Base-by-base conservation (phyloP, 64 coral and sea anemone genomes). In the Pocillopora damicornis region DNA sequence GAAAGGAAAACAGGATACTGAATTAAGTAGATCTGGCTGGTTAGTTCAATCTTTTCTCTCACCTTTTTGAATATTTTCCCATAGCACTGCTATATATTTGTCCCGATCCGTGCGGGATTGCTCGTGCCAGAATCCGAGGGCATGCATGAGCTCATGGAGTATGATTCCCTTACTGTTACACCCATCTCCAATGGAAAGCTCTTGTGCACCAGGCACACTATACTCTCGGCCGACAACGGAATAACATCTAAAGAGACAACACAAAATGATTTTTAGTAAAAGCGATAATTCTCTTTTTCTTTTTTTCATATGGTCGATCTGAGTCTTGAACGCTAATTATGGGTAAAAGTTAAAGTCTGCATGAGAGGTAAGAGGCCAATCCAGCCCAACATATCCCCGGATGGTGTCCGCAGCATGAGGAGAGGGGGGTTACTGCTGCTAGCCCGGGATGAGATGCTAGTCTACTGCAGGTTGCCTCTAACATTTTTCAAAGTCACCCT, bases 71-170 rank as follows among this genome's bases (percentile, higher is more conserved):
- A 89, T 34, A 37, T 89, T 89, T 13, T 89, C 66, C 88, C 88
- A 89, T 59, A 82, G 42, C 15, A 89, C 60, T 22, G 61, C 67
- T 6, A 89, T 11, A 23, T 58, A 89, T 7, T 89, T 45, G 42
- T 89, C 88, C 34, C 88, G 61, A 63, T 89, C 88, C 12, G 88
- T 89, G 57, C 88, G 36, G 26, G 88, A 80, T 20, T 89, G 88
- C 67, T 89, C 88, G 67, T 89, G 88, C 88, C 88, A 89, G 66
- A 87, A 87, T 1, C 87, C 87, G 25, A 89, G 61, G 20, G 87
- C 87, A n/a, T 89, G 88, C 88, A 89, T 81, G 16, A 89, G 30
- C 25, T 89, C 88, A 11, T 89, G 88, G 1, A 81, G n/a, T 34
- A 89, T 89, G 64, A 89, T 74, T 8, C 88, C 88, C 60, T 89